Conservation (phyloP, 2,113 vertebrate genomes). For the Solenodon paradoxus region DNA sequence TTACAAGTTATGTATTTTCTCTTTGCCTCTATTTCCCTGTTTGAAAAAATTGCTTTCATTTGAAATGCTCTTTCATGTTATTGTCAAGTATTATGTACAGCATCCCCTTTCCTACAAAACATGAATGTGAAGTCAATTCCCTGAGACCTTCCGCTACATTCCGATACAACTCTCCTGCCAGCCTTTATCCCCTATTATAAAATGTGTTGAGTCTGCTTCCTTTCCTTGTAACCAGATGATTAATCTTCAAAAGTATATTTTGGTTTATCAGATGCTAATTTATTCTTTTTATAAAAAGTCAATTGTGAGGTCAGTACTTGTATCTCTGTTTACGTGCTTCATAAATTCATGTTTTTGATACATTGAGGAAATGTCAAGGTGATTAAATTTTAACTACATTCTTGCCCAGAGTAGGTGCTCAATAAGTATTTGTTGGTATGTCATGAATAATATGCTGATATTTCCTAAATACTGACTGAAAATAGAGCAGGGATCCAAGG, state of each 20-base stretch:
- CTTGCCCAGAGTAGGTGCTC: not conserved
- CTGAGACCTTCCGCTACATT: not conserved
- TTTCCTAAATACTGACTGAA: not conserved
- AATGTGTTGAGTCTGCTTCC: not conserved
- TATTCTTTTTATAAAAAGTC: conserved; percentile 15
- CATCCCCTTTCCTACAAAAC: not conserved
- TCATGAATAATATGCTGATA: not conserved
- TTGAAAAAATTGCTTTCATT: not conserved
- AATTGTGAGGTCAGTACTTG: not conserved
- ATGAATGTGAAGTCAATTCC: not conserved
- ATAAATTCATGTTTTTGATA: not conserved
- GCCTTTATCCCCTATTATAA: not conserved
- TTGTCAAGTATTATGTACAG: not conserved
- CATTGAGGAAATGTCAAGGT: not conserved
- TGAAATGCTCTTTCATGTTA: not conserved
- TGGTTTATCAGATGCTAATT: conserved; percentile 17
- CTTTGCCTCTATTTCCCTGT: not conserved
- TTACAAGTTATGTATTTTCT: not conserved
- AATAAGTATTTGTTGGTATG: not conserved
- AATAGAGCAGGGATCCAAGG: not conserved
- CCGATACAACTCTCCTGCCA: not conserved
- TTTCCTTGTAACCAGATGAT: not conserved
- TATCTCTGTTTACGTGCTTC: conserved; percentile 17
- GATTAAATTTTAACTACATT: conserved; percentile 20
- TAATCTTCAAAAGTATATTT: not conserved